A percentile compares a stretch with the other conserved stretches of the same genome.
Conservation (phyloP, 2,888 invertebrate genomes). For the Empis stercorea region DNA sequence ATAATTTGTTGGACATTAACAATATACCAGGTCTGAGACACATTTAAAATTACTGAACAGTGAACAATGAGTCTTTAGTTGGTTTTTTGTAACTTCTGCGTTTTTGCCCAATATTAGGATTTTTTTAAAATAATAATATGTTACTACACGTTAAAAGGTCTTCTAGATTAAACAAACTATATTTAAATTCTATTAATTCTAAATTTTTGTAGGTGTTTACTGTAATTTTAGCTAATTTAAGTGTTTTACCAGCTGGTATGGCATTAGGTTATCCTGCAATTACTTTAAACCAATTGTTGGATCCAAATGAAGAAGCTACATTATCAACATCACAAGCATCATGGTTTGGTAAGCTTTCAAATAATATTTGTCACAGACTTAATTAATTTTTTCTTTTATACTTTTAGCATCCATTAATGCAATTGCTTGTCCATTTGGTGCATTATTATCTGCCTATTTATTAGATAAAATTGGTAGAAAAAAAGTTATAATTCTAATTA, state of each 20-base stretch:
- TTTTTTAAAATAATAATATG: too few relatives aligned
- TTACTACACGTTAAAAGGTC: too few relatives aligned
- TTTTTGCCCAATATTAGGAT: too few relatives aligned
- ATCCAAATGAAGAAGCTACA: constrained; percentile 20
- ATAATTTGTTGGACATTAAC: too few relatives aligned
- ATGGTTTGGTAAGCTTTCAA: constrained; percentile 28
- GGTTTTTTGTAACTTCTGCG: too few relatives aligned
- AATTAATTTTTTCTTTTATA: background rate
- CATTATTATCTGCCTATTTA: constrained; percentile 26
- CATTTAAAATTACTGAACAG: too few relatives aligned
- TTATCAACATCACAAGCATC: constrained; percentile 25
- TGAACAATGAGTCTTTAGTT: too few relatives aligned
- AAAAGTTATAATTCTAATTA: constrained; percentile 25
- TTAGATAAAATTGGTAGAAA: constrained; percentile 33
- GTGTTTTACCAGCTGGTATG: constrained; percentile 30
- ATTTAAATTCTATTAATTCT: too few relatives aligned
- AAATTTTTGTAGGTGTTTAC: constrained; percentile 21
- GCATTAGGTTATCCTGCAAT: constrained; percentile 31
- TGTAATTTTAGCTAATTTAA: constrained; percentile 30
- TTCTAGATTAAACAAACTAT: too few relatives aligned
- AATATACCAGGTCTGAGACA: too few relatives aligned
- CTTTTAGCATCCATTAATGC: constrained; percentile 29
- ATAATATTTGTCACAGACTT: background rate
- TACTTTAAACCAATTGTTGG: constrained; percentile 23
- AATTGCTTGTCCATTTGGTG: constrained; percentile 30